These are phyloP conservation scores for Adelphocoris suturalis DNA, from an alignment of 2,888 invertebrate species.

Conservation along the genomic window DNA sequence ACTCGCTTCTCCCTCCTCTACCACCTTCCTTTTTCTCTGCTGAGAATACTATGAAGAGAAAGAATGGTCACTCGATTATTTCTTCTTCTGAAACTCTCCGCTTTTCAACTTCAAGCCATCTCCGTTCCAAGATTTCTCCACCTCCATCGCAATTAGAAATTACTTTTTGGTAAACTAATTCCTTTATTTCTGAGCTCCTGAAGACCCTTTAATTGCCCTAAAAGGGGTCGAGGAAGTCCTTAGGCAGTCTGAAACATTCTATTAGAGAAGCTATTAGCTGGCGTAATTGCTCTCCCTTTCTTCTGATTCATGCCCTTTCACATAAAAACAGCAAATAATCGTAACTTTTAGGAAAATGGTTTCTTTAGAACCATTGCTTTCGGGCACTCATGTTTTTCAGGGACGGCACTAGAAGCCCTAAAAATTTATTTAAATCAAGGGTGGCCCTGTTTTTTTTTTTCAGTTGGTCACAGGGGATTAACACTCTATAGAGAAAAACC, in stretches of 20 bases:
- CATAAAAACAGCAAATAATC: conserved; percentile 19
- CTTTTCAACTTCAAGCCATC: conserved; percentile 14
- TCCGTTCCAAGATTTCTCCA: conserved; percentile 39
- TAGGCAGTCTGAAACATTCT: conserved; percentile 52
- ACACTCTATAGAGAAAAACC: no score
- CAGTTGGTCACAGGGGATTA: no score
- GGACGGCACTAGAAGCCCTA: no score
- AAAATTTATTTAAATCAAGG: no score
- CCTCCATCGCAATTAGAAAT: conserved; percentile 36
- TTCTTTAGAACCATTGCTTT: background rate
- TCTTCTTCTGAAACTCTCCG: background rate
- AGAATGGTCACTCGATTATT: conserved; percentile 21
- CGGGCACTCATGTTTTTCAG: no score
- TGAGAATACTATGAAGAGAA: no score
- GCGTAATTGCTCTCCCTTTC: conserved; percentile 33
- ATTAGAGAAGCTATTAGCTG: conserved; percentile 46
- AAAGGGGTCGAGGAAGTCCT: conserved; percentile 49
- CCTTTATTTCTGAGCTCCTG: conserved; percentile 46
- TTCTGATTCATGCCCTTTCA: conserved; percentile 1
- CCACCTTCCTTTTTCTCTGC: no score
- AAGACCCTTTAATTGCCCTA: conserved; percentile 44
- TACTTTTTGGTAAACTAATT: conserved; percentile 47
- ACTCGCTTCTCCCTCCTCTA: no score
- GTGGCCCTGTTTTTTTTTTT: no score
- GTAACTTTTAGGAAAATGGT: background rate